Base-by-base conservation (phyloP, 2,113 vertebrate genomes). In the Strix uralensis region DNA sequence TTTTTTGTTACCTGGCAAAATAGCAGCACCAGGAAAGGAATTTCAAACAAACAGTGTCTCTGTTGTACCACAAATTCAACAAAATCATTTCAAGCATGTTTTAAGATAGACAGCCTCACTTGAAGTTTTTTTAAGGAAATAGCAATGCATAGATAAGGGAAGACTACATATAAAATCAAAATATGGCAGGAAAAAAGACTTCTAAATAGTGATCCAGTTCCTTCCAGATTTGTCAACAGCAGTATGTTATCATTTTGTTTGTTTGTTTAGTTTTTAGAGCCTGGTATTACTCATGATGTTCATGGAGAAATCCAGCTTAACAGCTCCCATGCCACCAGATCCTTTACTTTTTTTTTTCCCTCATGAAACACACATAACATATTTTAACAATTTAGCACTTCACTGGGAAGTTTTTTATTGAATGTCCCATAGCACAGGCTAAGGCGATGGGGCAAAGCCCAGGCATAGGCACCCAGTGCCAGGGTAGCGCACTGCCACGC, bases 1-100 rank as follows among this genome's bases (percentile, higher is more conserved):
- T 59, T 79, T 94, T 78, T 82, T 92, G 25, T 71, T 86, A 71
- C 46, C 82, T 96, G 47, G 91, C 69, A 96, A 95, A 95, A 89
- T 66, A 94, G 59, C 82, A 81, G 62, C 26, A 92, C 38, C 38
- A 88, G 44, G 29, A 96, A 81, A 95, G 58, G 18, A 88, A 65
- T 89, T 92, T 91, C 74, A 86, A 81, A 49, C n/a, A 88, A 74
- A 86, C 34, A 51, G 25, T 58, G 42, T 44, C 19, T 83, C 25
- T 72, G 13, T 54, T 86, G 55, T 78, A n/a, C 54, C 88, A 78
- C 40, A 94, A 85, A 96, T 83, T 63, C 58, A 92, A 52, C 40
- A 93, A 83, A 94, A 95, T 83, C 3, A 55, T 87, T 93, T 97
- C 87, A 96, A 86, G 18, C 4, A 32, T 2, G 5, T 93, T 94